Base-by-base conservation (phyloP, 2,797 vertebrate genomes). In the Miichthys miiuy region DNA sequence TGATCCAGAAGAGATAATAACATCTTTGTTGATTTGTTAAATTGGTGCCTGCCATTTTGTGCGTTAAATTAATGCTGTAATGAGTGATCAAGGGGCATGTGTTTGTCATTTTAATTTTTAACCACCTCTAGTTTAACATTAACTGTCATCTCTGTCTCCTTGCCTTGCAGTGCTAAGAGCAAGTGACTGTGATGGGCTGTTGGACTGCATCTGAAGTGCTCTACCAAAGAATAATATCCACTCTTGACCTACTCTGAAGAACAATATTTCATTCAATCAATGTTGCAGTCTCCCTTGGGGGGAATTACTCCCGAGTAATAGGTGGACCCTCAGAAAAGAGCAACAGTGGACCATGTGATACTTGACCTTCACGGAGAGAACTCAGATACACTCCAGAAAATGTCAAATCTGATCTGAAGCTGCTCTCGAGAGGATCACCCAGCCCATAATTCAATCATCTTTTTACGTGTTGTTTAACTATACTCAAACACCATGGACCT, bases 321-420 rank as follows among this genome's bases (percentile, higher is more conserved):
- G 85, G 76, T 81, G 82, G 81, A 87, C 79, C 79, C 79, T 77
- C 67, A 51, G 83, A 85, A 88, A 92, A 93, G 87, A 91, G 89
- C 93, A 91, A 72, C 86, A 41, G 72, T 60, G 75, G 87, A 92
- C 85, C 91, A 92, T 90, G 94, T 93, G 89, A 93, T 90, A 74
- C 87, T 87, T 92, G 92, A 93, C 92, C 92, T 93, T 94, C 88
- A 88, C 63, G 21, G 77, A 77, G 77, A 83, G 84, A 90, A 81
- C 89, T 89, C 87, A 88, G 85, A 81, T 83, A 79, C 91, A 77
- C 90, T 88, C 83, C 82, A 85, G 79, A 87, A 89, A 84, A 92
- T 90, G 92, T 88, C 88, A 84, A 68, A 88, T 83, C 72, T 70
- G 80, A 86, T 91, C 79, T 92, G 89, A 94, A 83, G 80, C 76